Evolutionary conservation across 1,140 invertebrate genomes (phyloP).

Genomic region (Asobara japonica): DNA sequence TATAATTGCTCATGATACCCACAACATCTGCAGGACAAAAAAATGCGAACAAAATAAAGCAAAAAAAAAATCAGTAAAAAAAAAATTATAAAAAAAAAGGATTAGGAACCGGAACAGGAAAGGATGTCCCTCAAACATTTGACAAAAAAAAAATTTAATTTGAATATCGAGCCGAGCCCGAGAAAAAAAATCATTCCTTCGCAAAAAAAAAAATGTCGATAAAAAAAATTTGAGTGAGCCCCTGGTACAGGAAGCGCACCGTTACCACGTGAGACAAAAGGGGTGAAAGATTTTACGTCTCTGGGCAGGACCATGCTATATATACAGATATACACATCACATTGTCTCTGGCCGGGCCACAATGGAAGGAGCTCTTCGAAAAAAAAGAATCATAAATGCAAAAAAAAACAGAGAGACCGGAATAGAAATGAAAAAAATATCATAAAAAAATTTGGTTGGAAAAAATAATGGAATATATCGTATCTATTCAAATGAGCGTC

Average conservation of each 20-base stretch:
- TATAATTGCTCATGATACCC: too few relatives aligned
- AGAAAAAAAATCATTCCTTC: constrained; percentile 17
- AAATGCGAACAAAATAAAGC: too few relatives aligned
- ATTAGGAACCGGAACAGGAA: constrained; percentile 28
- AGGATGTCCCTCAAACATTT: constrained; percentile 14
- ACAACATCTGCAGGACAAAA: too few relatives aligned
- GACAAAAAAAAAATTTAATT: constrained; percentile 34
- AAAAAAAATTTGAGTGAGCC: constrained; percentile 15
- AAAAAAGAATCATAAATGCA: constrained; percentile 25
- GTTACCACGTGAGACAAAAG: constrained; percentile 27
- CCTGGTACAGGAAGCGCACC: constrained; percentile 22
- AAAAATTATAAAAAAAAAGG: constrained; percentile 14
- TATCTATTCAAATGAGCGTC: constrained; percentile 60
- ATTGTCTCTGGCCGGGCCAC: constrained; percentile 17
- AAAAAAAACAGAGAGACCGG: constrained; percentile 16
- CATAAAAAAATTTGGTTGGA: not conserved
- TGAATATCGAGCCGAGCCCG: constrained; percentile 33
- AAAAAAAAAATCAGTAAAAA: not conserved
- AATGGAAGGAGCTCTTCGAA: not conserved
- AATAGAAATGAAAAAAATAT: not conserved
- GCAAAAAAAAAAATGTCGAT: constrained; percentile 24
- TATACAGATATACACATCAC: constrained; percentile 25
- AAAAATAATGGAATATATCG: constrained; percentile 30
- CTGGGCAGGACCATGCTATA: constrained; percentile 25
- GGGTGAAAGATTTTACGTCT: not conserved